phyloP scores from a whole-genome alignment of 2,797 vertebrate genomes.

The Falco columbarius region DNA sequence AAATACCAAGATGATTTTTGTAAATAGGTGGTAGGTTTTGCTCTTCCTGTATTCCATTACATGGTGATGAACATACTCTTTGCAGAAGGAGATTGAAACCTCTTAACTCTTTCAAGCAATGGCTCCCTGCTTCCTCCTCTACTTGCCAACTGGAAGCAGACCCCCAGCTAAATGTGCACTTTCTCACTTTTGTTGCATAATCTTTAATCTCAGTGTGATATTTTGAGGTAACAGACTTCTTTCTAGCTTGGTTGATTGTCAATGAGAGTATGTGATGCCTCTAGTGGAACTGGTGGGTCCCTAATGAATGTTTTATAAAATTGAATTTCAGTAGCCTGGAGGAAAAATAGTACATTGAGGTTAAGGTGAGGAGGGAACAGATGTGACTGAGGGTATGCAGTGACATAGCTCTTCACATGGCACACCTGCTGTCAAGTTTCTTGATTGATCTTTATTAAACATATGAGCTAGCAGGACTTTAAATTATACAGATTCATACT shows the following conservation, averaged over 20 bases:
- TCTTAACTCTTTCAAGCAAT: neutral
- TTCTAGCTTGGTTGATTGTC: neutral
- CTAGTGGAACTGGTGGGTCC: neutral
- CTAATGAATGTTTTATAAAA: neutral
- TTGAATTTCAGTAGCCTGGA: neutral
- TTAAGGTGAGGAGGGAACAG: neutral
- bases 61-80: neutral
- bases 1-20: neutral
- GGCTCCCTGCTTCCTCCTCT: neutral
- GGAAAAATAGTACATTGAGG: neutral
- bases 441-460: neutral
- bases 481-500: neutral
- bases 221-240: neutral
- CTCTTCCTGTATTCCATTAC: neutral
- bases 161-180: neutral
- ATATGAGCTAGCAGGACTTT: neutral
- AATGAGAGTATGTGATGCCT: neutral
- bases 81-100: neutral
- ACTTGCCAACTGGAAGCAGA: neutral
- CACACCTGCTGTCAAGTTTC: neutral
- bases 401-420: neutral
- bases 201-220: neutral
- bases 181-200: neutral
- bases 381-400: neutral
- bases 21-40: neutral